A percentile compares a stretch with the other conserved stretches of the same genome.
Evolutionary conservation across 2,113 vertebrate species (phyloP).

Genomic region (Spermophilus dauricus): DNA sequence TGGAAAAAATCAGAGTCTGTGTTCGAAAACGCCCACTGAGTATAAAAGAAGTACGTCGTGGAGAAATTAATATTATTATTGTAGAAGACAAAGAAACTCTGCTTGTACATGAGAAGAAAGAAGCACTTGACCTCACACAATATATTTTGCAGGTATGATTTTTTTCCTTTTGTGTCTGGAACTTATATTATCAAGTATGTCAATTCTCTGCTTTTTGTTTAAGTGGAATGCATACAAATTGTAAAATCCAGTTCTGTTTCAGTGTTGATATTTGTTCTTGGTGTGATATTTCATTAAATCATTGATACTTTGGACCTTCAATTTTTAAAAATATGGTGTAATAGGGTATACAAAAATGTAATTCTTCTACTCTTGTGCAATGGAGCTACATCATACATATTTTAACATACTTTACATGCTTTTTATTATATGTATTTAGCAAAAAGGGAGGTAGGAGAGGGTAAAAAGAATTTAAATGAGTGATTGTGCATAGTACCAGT

Average conservation of each 20-base stretch:
- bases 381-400: not conserved
- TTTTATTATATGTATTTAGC: conserved; percentile 51
- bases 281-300: conserved; percentile 41
- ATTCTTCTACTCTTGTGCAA: not conserved
- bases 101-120: conserved; percentile 93
- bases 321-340: conserved; percentile 7
- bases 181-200: not conserved
- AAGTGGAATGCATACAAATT: not conserved
- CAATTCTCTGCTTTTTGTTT: conserved; percentile 65
- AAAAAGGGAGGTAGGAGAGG: not conserved
- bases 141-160: conserved; percentile 93
- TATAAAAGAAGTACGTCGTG: conserved; percentile 88
- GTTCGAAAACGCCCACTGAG: conserved; percentile 94
- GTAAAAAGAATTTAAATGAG: conserved; percentile 56
- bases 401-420: conserved; percentile 48
- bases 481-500: not conserved
- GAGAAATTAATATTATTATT: conserved; percentile 92
- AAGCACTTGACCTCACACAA: conserved; percentile 94
- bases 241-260: conserved; percentile 56
- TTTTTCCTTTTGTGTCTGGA: not conserved
- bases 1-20: conserved; percentile 94
- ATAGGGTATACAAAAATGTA: not conserved
- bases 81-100: conserved; percentile 91
- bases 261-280: conserved; percentile 18
- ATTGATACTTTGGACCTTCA: conserved; percentile 29